A percentile compares a stretch with the other conserved stretches of the same genome.
phyloP scores from a whole-genome alignment of 2,797 vertebrate species.

The Eleutherodactylus coqui region DNA sequence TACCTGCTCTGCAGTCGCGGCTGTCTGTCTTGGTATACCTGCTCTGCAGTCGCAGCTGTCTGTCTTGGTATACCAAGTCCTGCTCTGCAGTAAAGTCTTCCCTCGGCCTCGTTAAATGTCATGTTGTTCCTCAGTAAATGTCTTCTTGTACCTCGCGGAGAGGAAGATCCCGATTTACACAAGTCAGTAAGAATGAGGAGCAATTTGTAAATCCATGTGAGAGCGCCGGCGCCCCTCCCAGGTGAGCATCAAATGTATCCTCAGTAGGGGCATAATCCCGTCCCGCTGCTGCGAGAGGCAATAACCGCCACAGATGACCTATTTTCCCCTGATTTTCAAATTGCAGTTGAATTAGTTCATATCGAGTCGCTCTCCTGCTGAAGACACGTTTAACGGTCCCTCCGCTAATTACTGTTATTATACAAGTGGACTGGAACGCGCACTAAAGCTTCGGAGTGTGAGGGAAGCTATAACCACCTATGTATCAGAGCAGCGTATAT shows the following conservation, averaged over 20 bases:
- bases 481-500: too few species aligned
- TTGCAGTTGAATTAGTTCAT: slow-evolving; percentile 54
- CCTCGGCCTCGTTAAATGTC: slow-evolving; percentile 7
- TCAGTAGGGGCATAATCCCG: slow-evolving; percentile 45
- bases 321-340: slow-evolving; percentile 53
- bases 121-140: slow-evolving; percentile 16
- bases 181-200: not conserved
- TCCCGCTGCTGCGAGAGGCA: slow-evolving; percentile 24
- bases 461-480: too few species aligned
- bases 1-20: too few species aligned
- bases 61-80: not conserved
- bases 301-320: slow-evolving; percentile 55
- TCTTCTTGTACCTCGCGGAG: not conserved
- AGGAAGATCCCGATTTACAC: not conserved
- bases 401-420: slow-evolving; percentile 6
- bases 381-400: slow-evolving; percentile 24
- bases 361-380: slow-evolving; percentile 15
- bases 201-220: slow-evolving; percentile 33
- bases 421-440: not conserved
- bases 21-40: too few species aligned
- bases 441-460: not conserved
- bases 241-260: slow-evolving; percentile 38
- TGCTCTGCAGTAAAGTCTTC: not conserved
- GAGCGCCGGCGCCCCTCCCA: slow-evolving; percentile 28
- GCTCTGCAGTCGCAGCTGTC: too few species aligned